Percentiles rank a stretch among this genome's conserved stretches.
Evolutionary conservation across 2,797 vertebrate species (phyloP).

Genomic region (Peromyscus attwateri): DNA sequence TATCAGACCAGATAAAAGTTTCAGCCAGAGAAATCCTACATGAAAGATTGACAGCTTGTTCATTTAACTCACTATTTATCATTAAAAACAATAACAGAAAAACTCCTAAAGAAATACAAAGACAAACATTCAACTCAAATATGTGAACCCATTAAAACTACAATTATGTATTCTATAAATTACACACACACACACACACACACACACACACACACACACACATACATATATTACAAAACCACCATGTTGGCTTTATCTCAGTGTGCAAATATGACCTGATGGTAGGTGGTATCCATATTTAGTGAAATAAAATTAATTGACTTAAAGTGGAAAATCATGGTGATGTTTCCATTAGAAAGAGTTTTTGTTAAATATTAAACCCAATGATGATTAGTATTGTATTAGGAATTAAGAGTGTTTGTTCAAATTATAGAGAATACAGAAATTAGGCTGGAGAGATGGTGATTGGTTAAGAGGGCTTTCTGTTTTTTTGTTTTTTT

Average conservation of each 20-base stretch:
- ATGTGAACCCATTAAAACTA: rapidly evolving
- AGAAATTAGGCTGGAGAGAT: neutral
- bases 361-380: neutral
- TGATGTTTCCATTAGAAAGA: neutral
- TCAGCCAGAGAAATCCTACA: neutral
- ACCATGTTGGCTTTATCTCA: neutral
- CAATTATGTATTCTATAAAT: neutral
- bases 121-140: neutral
- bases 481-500: neutral
- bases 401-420: neutral
- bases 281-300: neutral
- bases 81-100: neutral
- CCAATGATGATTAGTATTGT: neutral
- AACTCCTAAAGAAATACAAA: neutral
- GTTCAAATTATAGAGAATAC: neutral
- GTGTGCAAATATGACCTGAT: neutral
- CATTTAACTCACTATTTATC: neutral
- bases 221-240: neutral
- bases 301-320: neutral
- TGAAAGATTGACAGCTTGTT: neutral
- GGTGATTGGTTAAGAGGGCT: too few species aligned
- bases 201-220: too few species aligned
- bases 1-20: neutral
- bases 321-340: constrained; percentile 68
- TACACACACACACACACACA: too few species aligned